These are phyloP conservation scores for Karalla daura DNA, from an alignment of 2,797 vertebrate genomes.

Conservation along the genomic window DNA sequence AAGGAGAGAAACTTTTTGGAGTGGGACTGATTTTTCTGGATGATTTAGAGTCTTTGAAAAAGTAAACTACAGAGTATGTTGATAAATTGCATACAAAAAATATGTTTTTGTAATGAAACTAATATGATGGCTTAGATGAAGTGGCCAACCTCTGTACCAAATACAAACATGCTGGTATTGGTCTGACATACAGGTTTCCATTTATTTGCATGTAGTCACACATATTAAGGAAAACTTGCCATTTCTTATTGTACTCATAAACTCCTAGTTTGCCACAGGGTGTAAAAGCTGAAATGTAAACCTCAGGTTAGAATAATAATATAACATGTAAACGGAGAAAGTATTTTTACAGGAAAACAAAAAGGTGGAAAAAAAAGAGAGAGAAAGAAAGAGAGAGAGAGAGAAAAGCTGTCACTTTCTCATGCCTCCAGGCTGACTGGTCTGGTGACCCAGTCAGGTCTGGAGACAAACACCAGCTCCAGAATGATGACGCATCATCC, in stretches of 20 bases:
- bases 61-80: background rate
- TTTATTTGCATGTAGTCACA: background rate
- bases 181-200: background rate
- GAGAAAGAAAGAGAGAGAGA: too few species aligned
- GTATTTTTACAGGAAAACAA: conserved; percentile 41
- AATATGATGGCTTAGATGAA: background rate
- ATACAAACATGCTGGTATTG: background rate
- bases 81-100: background rate
- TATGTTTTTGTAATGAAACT: background rate
- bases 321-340: background rate
- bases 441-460: conserved; percentile 71
- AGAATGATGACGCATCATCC: conserved; percentile 81
- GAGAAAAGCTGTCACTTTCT: conserved; percentile 70
- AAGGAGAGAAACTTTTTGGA: too few species aligned
- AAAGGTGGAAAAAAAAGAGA: conserved; percentile 27
- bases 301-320: background rate
- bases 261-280: background rate
- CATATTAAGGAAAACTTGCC: background rate
- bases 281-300: background rate
- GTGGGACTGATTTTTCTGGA: too few species aligned
- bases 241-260: background rate
- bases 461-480: conserved; percentile 73
- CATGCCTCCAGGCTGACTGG: conserved; percentile 69
- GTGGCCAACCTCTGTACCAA: background rate
- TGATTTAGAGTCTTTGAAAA: too few species aligned